These are phyloP conservation scores for Bovichtus diacanthus DNA, from an alignment of 2,797 vertebrate species.

Conservation along the genomic window DNA sequence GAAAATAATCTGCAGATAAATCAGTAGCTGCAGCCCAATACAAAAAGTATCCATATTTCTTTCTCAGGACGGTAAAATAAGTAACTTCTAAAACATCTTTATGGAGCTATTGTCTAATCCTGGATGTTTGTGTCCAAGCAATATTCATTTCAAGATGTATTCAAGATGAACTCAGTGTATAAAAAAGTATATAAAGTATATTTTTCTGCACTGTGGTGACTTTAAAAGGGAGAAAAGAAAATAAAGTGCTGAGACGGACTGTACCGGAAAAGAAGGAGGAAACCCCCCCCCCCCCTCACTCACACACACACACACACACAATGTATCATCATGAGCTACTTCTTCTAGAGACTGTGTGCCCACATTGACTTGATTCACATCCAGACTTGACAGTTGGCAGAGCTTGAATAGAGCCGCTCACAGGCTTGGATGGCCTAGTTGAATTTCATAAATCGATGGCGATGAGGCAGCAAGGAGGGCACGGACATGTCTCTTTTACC, in stretches of 20 bases:
- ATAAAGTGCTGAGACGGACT: constrained; percentile 27
- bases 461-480: constrained; percentile 22
- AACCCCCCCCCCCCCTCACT: constrained; percentile 5
- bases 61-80: neutral
- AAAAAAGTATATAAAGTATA: no score
- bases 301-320: constrained; percentile 1
- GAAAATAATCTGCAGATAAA: neutral
- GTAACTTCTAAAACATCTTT: neutral
- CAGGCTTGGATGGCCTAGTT: constrained; percentile 47
- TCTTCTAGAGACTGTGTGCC: constrained; percentile 39
- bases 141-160: neutral
- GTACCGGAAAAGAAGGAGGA: constrained; percentile 65
- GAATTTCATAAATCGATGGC: constrained; percentile 47
- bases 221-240: constrained; percentile 5
- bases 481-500: constrained; percentile 8
- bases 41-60: neutral
- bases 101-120: neutral
- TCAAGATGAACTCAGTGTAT: neutral
- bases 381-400: constrained; percentile 63
- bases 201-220: neutral
- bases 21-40: neutral
- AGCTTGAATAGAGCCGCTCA: constrained; percentile 50
- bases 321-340: constrained; percentile 47
- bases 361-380: constrained; percentile 60
- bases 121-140: neutral